Evolutionary conservation across 1,140 invertebrate species (phyloP).

Genomic region (Calycopis cecrops): DNA sequence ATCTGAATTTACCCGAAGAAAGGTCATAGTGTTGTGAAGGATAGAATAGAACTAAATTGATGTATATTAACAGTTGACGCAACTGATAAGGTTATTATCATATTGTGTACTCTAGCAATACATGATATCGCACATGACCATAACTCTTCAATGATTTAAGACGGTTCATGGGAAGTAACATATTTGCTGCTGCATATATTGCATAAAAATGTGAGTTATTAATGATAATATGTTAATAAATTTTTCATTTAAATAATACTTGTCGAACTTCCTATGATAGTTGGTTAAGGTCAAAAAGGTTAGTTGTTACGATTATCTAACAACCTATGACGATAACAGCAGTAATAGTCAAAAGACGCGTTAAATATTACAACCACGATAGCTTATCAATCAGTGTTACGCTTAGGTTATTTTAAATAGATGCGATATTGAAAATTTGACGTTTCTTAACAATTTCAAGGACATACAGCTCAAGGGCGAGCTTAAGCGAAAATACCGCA

Average conservation of each 20-base stretch:
- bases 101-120: constrained; percentile 51
- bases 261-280: constrained; percentile 4
- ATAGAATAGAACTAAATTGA: constrained; percentile 57
- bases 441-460: constrained; percentile 52
- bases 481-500: constrained; percentile 35
- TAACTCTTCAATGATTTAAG: constrained; percentile 38
- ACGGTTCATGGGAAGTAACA: background rate
- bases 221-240: too few relatives aligned
- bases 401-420: constrained; percentile 5
- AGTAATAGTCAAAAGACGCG: background rate
- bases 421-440: constrained; percentile 26
- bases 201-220: too few relatives aligned
- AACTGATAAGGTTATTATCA: constrained; percentile 61
- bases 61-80: constrained; percentile 48
- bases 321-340: constrained; percentile 2
- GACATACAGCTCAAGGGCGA: constrained; percentile 57
- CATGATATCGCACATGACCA: constrained; percentile 32
- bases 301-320: constrained; percentile 58
- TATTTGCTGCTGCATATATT: too few relatives aligned
- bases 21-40: constrained; percentile 58
- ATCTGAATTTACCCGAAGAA: constrained; percentile 54
- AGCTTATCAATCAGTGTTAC: background rate
- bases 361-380: background rate
- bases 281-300: constrained; percentile 56
- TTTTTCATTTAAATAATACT: too few relatives aligned